Conservation (phyloP, 92 coral and sea anemone species). For the Heliopora coerulea region DNA sequence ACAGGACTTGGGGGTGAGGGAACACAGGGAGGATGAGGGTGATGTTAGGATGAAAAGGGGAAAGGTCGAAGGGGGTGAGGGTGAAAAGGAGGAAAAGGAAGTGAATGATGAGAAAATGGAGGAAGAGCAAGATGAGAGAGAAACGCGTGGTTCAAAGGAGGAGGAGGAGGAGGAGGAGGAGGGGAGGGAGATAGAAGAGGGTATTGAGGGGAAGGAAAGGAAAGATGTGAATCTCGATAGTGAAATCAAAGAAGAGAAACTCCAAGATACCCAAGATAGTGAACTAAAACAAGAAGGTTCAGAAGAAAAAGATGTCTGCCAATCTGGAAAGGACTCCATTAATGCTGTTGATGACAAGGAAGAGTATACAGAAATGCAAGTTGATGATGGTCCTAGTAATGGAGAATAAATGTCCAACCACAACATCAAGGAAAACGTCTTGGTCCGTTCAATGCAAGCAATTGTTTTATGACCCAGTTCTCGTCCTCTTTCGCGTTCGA, state of each 20-base stretch:
- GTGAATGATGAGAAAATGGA: conserved; percentile 39
- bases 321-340: background rate
- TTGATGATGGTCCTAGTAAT: conserved; percentile 1
- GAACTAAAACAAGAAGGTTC: background rate
- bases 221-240: background rate
- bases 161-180: conserved; percentile 13
- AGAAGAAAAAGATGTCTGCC: background rate
- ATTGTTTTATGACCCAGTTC: too few relatives aligned
- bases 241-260: background rate
- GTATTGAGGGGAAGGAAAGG: conserved; percentile 40
- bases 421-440: background rate
- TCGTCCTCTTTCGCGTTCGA: too few relatives aligned
- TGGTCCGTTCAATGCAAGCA: too few relatives aligned
- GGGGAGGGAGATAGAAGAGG: conserved; percentile 16
- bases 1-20: background rate
- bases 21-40: conserved; percentile 46
- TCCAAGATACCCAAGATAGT: too few relatives aligned
- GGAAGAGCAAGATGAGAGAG: background rate
- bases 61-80: conserved; percentile 16
- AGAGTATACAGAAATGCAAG: conserved; percentile 17
- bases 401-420: background rate
- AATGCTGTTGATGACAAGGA: background rate
- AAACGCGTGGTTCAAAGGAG: background rate
- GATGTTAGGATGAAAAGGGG: conserved; percentile 33
- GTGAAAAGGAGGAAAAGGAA: conserved; percentile 55